A percentile compares a stretch with the other conserved stretches of the same genome.
Evolutionary conservation across 2,888 invertebrate genomes (phyloP).

Genomic region (Pristionchus arcanus): DNA sequence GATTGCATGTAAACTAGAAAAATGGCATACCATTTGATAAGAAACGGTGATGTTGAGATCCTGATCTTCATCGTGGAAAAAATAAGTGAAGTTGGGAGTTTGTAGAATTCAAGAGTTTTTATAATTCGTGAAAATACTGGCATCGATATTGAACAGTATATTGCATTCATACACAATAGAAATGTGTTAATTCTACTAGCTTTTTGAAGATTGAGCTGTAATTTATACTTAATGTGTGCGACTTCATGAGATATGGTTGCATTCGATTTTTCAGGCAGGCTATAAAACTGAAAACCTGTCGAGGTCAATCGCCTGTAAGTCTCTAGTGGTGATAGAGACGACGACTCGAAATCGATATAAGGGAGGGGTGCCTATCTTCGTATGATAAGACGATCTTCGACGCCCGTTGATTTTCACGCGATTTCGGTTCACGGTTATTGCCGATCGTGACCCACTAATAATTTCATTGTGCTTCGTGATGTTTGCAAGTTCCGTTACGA

Average conservation of each 20-base stretch:
- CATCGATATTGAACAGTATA: no score
- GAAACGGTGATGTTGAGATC: neutral
- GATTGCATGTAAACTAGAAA: neutral
- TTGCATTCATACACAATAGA: no score
- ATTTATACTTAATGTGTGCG: no score
- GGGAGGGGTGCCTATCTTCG: neutral
- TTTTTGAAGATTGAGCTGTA: no score
- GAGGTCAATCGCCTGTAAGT: neutral
- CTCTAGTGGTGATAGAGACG: neutral
- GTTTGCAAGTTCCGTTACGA: neutral
- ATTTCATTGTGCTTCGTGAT: neutral
- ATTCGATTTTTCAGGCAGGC: no score
- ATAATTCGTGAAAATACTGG: no score
- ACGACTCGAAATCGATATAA: conserved; percentile 21
- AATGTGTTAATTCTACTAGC: no score
- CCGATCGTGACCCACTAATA: neutral
- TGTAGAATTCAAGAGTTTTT: no score
- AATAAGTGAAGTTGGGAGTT: no score
- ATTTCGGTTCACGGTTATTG: neutral
- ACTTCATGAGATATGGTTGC: no score
- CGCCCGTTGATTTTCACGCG: neutral
- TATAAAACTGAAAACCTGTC: neutral
- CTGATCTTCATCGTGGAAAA: no score
- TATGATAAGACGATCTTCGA: conserved; percentile 7
- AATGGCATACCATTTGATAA: neutral